Evolutionary conservation across 2,113 vertebrate species (phyloP), one percentile per base, ranked within the genome.

Genomic region (Plectropomus leopardus): DNA sequence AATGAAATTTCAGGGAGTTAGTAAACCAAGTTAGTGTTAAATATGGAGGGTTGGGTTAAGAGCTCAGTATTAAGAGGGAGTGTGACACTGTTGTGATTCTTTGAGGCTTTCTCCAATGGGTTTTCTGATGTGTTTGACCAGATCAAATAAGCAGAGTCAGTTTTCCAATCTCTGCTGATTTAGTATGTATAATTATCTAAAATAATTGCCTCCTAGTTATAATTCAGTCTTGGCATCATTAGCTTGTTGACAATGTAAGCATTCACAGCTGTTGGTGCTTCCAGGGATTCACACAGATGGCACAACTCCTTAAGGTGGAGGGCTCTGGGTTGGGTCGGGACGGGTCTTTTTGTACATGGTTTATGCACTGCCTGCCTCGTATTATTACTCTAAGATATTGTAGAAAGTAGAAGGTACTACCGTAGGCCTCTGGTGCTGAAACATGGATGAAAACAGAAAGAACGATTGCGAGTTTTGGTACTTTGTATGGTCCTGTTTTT

Each of bases 311-410:
- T 67, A 57, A 72, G 30, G 67, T 57, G 23, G 70, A 87, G 89
- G 72, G 82, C 83, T 91, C 84, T 61, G 84, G 78, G 84, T 87
- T 75, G 93, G 90, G 89, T 73, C 1, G 86, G 88, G 88, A 68
- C 44, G 89, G 91, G 74, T 86, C 76, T 76, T 93, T 95, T 95
- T 94, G 88, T 95, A 95, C 92, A 93, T 95, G 95, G 93, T 94
- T 93, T 94, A 95, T 96, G 95, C 96, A 96, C 94, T 96, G 95
- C 94, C 95, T 96, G 95, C 95, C 95, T 96, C 87, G 93, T 93
- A 93, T 94, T 94, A 93, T 90, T 92, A 90, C 57, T 92, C 88
- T 85, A 87, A 92, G 88, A 94, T 95, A 95, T 94, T 72, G 92
- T 94, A 94, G 94, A 93, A 90, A 86, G 92, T 93, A 94, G 94